A percentile compares a stretch with the other conserved stretches of the same genome.
These are phyloP conservation scores for Nephotettix cincticeps DNA, from an alignment of 1,140 invertebrate genomes.

Conservation along the genomic window DNA sequence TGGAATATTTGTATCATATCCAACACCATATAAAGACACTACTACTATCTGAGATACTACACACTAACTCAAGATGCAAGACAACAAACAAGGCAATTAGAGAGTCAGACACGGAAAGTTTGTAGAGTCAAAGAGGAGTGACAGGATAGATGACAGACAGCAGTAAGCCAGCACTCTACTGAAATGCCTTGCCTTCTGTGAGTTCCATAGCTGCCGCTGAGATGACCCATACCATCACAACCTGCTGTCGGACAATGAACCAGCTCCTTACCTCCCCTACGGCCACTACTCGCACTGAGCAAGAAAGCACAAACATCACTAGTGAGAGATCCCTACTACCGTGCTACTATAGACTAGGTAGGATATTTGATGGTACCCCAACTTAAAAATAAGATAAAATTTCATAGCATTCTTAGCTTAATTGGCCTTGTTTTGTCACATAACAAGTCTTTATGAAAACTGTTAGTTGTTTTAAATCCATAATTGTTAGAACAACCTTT, in stretches of 20 bases:
- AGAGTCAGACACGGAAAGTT: not conserved
- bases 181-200: slow-evolving; percentile 61
- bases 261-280: slow-evolving; percentile 65
- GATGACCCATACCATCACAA: slow-evolving; percentile 73
- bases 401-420: too few relatives aligned
- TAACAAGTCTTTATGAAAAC: too few relatives aligned
- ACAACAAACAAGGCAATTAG: slow-evolving; percentile 12
- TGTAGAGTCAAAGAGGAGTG: not conserved
- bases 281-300: slow-evolving; percentile 39
- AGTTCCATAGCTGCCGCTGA: slow-evolving; percentile 73
- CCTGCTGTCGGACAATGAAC: slow-evolving; percentile 71
- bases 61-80: slow-evolving; percentile 33
- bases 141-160: slow-evolving; percentile 2
- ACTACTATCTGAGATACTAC: not conserved
- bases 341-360: too few relatives aligned
- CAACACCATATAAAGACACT: slow-evolving; percentile 8
- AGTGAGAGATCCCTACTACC: too few relatives aligned
- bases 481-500: too few relatives aligned
- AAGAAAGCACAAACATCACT: too few relatives aligned
- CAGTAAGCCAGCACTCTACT: not conserved
- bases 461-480: too few relatives aligned
- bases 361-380: too few relatives aligned
- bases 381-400: too few relatives aligned
- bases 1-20: too few relatives aligned
- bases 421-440: too few relatives aligned